Conservation (phyloP, 2,797 vertebrate genomes). For the Enteromius viviparus region DNA sequence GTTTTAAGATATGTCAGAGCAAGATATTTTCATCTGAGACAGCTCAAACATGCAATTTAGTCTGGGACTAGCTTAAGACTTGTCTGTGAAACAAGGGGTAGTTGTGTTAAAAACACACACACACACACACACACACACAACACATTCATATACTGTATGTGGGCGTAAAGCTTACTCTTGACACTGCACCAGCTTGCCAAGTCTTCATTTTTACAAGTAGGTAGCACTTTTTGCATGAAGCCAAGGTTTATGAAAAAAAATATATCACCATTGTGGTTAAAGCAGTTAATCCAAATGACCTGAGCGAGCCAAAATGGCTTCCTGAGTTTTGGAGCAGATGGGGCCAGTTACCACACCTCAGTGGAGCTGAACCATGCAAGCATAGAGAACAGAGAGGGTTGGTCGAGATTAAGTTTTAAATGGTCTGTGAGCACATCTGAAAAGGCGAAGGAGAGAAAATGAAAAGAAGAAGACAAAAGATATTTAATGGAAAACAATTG, state of each 20-base stretch:
- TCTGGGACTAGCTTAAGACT: too few species aligned
- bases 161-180: background rate
- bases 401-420: slow-evolving; percentile 43
- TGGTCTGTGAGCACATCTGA: slow-evolving; percentile 36
- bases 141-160: background rate
- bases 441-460: slow-evolving; percentile 20
- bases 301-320: slow-evolving; percentile 19
- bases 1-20: too few species aligned
- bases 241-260: background rate
- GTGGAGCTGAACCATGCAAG: slow-evolving; percentile 34
- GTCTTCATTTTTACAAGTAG: background rate
- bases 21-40: too few species aligned
- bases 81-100: too few species aligned
- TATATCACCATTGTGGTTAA: background rate
- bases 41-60: too few species aligned
- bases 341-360: slow-evolving; percentile 26
- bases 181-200: background rate
- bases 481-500: slow-evolving; percentile 19
- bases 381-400: slow-evolving; percentile 4
- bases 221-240: background rate
- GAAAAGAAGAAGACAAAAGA: slow-evolving; percentile 13
- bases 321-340: slow-evolving; percentile 33
- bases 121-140: background rate
- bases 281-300: slow-evolving; percentile 30
- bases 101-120: too few species aligned